Base-by-base conservation (phyloP, 2,113 vertebrate genomes). In the Notothenia rossii region DNA sequence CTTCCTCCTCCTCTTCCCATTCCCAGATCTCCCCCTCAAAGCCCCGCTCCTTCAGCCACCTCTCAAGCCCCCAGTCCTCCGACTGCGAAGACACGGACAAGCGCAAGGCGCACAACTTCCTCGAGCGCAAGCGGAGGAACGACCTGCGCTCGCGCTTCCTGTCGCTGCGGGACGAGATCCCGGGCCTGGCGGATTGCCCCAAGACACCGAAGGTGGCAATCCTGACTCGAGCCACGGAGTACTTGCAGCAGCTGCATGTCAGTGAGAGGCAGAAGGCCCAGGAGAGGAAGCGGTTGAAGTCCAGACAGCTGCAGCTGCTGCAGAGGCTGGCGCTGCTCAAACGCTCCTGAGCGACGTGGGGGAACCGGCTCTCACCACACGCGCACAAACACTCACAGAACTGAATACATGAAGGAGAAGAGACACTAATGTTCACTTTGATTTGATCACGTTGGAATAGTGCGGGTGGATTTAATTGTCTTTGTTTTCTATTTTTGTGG, bases 131-230 rank as follows among this genome's bases (percentile, higher is more conserved):
- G 84, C 92, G 98, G 1, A 95, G 98, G 50, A 98, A 99, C 0
- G 98, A 99, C 86, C 95, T 99, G 50, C 97, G 98, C 63, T 99
- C 97, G 0, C 94, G 98, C 1, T 99, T 99, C 90, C 93, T 98
- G 91, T 97, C 96, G 0, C 90, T 99, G 79, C 93, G 97, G 87
- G 97, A 98, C 84, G 96, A 98, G 91, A 97, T 99, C 74, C 98
- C 98, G 0, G 95, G 96, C 22, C 93, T 99, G 1, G 96, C 95
- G 50, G 94, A 96, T 91, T 97, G 96, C 84, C 96, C 97, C 87
- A 98, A 98, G 84, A 97, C 98, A 0, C 97, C 98, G 7, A 99
- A 99, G 83, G 98, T 99, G 81, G 97, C 98, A 65, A 98, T 99
- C 89, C 93, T 99, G 86, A 97, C 97, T 74, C 97, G 96, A 69